phyloP scores from a whole-genome alignment of 2,797 vertebrate genomes.

The Hybognathus amarus region DNA sequence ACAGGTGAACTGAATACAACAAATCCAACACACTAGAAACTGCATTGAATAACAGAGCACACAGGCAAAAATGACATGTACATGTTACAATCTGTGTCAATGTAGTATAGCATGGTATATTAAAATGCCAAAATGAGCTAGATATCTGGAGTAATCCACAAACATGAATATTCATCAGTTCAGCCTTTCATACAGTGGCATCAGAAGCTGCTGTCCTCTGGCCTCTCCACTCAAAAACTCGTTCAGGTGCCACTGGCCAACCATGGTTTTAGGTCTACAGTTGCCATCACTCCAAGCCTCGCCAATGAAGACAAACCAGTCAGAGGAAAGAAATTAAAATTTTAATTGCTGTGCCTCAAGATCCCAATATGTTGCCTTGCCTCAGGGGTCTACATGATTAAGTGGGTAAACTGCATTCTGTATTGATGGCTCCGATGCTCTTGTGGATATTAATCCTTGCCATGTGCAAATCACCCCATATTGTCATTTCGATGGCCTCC shows the following conservation, averaged over 20 bases:
- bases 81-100: no score
- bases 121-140: neutral
- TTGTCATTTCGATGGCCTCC: conserved; percentile 71
- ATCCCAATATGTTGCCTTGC: conserved; percentile 67
- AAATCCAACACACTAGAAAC: no score
- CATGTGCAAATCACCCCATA: conserved; percentile 68
- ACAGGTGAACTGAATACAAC: no score
- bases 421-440: conserved; percentile 69
- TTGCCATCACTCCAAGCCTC: conserved; percentile 27
- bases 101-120: no score
- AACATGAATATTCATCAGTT: neutral
- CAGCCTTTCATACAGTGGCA: neutral
- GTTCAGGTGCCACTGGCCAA: neutral
- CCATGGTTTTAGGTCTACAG: conserved; percentile 41
- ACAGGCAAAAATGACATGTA: no score
- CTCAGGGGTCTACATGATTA: conserved; percentile 55
- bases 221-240: neutral
- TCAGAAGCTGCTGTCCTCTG: neutral
- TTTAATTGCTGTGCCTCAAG: conserved; percentile 64
- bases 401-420: conserved; percentile 45
- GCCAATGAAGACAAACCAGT: conserved; percentile 60
- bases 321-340: conserved; percentile 70
- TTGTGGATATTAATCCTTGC: conserved; percentile 69
- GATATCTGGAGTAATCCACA: neutral
- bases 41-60: no score